phyloP scores from a whole-genome alignment of 2,888 invertebrate species.

The Brachycybe producta region DNA sequence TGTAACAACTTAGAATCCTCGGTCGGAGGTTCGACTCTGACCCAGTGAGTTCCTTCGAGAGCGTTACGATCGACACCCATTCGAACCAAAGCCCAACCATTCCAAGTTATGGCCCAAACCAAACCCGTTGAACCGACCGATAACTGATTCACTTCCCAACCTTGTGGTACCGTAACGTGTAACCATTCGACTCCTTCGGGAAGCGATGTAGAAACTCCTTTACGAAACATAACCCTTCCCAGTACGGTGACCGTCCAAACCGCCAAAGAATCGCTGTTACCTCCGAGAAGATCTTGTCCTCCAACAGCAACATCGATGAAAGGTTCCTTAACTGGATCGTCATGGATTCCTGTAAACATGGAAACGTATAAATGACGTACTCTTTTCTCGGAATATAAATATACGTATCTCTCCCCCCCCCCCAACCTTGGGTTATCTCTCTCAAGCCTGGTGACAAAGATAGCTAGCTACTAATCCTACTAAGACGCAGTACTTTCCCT shows the following conservation, averaged over 20 bases:
- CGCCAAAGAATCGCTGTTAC: slow-evolving; percentile 54
- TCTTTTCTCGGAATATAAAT: background rate
- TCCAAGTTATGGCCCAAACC: slow-evolving; percentile 74
- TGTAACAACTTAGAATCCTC: slow-evolving; percentile 56
- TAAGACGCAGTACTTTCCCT: no score
- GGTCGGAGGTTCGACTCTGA: slow-evolving; percentile 52
- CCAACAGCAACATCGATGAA: slow-evolving; percentile 84
- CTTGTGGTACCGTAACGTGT: slow-evolving; percentile 53
- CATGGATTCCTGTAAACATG: no score
- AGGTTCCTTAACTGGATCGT: slow-evolving; percentile 52
- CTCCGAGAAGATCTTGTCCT: slow-evolving; percentile 66
- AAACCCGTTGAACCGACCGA: slow-evolving; percentile 73
- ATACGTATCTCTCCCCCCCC: no score
- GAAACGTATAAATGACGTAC: slow-evolving; percentile 13
- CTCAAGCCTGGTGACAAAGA: no score
- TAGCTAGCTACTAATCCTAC: no score
- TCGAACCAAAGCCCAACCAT: slow-evolving; percentile 68
- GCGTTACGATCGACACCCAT: slow-evolving; percentile 68
- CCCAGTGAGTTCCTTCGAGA: slow-evolving; percentile 58
- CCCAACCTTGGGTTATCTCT: no score
- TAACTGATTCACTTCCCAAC: slow-evolving; percentile 70
- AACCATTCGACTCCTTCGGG: slow-evolving; percentile 84
- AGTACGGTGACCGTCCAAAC: slow-evolving; percentile 91
- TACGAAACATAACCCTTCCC: slow-evolving; percentile 76
- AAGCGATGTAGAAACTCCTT: slow-evolving; percentile 61